These are phyloP conservation scores for Cochlearius cochlearius DNA, from an alignment of 2,113 vertebrate species.

Conservation along the genomic window DNA sequence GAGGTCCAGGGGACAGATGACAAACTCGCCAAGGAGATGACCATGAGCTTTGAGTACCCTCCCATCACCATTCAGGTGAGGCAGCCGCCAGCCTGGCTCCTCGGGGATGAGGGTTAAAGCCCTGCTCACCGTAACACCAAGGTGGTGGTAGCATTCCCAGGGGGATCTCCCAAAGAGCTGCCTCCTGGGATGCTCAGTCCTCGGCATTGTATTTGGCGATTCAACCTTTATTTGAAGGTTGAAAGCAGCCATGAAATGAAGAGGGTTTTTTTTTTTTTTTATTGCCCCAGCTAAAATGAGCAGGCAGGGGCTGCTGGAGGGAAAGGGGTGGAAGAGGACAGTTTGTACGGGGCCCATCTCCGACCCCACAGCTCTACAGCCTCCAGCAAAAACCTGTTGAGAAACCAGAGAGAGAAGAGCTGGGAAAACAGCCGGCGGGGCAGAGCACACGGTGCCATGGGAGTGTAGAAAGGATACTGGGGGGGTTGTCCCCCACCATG, in stretches of 20 bases:
- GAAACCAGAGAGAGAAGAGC: neutral
- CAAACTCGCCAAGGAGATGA: slow-evolving; percentile 26
- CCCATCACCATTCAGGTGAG: slow-evolving; percentile 69
- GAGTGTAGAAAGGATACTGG: neutral
- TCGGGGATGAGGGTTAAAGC: neutral
- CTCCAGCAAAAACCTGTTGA: rapidly evolving
- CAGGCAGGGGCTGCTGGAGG: neutral
- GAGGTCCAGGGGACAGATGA: slow-evolving; percentile 14
- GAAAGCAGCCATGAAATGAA: neutral
- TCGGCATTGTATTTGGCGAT: neutral
- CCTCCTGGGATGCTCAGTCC: neutral
- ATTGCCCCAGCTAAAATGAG: neutral
- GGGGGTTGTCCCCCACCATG: neutral
- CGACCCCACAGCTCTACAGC: neutral
- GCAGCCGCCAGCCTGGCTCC: neutral
- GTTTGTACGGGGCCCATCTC: neutral
- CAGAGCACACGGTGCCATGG: rapidly evolving
- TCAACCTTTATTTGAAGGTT: neutral
- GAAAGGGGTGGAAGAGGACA: neutral
- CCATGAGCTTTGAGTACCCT: slow-evolving; percentile 46
- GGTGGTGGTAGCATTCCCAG: neutral
- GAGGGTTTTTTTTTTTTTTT: neutral
- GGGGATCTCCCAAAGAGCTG: neutral
- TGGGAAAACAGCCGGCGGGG: neutral
- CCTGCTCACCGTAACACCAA: neutral